Base-by-base conservation (phyloP, 2,888 invertebrate species). In the Horisme vitalbata region DNA sequence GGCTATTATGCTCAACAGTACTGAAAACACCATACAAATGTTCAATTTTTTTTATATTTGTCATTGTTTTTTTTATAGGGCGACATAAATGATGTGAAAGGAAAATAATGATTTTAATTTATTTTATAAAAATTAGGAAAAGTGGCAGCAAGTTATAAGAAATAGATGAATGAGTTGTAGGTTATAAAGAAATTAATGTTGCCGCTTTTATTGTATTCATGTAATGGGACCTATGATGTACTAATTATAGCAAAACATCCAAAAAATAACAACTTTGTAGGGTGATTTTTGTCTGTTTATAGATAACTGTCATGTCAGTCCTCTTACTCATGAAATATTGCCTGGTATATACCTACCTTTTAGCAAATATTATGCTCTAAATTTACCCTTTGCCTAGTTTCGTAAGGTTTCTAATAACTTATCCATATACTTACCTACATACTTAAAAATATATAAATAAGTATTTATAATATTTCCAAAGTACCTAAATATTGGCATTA, bases 21-120 rank as follows among this genome's bases (percentile, higher is more conserved):
- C 56, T 54, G 51, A 56, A 51, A 50, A 46, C 49, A 53, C 54
- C 54, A 47, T 54, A 47, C 41, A 47, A 52, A 50, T 54, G 54
- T 57, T 54, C 54, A 57, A 54, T 56, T 45, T 43, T 45, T 45
- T 44, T 20, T 50, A 36, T 36, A 49, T 45, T 38, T 43, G 51
- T 53, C 41, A 46, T 47, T 41, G 48, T 36, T 46, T 45, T 52
- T 50, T 53, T 51, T 37, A 51, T 33, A 38, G 45, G 57, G 36
- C 46, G 18, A 5, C 18, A 18, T 18, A 38, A 30, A 21, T 32
- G 26, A 18, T 34, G 23, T 50, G 20, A 45, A 20, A 34, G 39
- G 12, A 30, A 30, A 45, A 8, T 21, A 26, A 39, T 32, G 24
- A 38, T 46, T 48, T 52, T 18, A 5, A 18, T 54, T 57, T 54